Base-by-base conservation (phyloP, 2,113 vertebrate species). In the Sebastes schlegelii region DNA sequence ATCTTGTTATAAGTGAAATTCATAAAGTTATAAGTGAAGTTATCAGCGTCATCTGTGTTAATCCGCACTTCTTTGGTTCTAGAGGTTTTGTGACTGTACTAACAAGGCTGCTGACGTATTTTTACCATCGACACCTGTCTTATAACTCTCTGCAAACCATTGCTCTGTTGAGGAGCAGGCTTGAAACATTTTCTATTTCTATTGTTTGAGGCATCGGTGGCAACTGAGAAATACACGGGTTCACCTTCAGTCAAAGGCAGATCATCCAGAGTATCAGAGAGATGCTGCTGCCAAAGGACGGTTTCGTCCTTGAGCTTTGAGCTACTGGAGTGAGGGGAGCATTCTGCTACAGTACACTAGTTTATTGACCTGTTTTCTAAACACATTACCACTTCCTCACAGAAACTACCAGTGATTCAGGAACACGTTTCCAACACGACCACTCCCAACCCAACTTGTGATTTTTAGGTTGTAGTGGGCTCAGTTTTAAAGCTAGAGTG, bases 321-420 rank as follows among this genome's bases (percentile, higher is more conserved):
- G 68, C 65, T 51, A 21, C 70, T 4, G 8, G 60, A 19, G 55
- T 60, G 58, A 74, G 4, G 26, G 23, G 54, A 55, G 16, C 55
- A 63, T 72, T 66, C 63, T 62, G 85, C 66, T 17, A 57, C 77
- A 72, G 54, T 43, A n/a, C 54, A 45, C 60, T 43, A 48, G 82
- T 60, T 77, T 74, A 67, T 71, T 55, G 9, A 19, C 54, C 58
- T 52, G 63, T 64, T 77, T 79, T 76, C 16, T 46, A 46, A 85
- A 89, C 13, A 69, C 34, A 48, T 67, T 10, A 51, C 46, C 67
- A 74, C 66, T 68, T 79, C 72, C 81, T 78, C 9, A 13, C 67
- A 79, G 61, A 83, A 72, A 73, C 61, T 62, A 48, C 63, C 84
- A 49, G n/a, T 17, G 42, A 79, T 45, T 87, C 23, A 72, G 43